These are phyloP conservation scores for Mimas tiliae DNA, from an alignment of 2,888 invertebrate genomes.

Conservation along the genomic window DNA sequence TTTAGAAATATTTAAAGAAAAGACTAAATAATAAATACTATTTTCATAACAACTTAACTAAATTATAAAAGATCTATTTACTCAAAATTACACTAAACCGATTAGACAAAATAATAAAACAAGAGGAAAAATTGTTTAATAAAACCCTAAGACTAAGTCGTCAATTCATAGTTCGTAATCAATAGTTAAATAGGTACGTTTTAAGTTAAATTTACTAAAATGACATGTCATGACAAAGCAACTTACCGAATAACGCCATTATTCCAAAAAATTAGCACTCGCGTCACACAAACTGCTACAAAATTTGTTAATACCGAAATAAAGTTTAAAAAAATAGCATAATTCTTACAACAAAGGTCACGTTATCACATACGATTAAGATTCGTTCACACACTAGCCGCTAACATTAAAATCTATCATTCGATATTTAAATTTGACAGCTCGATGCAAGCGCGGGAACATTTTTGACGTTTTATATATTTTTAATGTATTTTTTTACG, in stretches of 20 bases:
- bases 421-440: slow-evolving; percentile 58
- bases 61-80: no score
- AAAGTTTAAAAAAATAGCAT: slow-evolving; percentile 16
- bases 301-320: slow-evolving; percentile 1
- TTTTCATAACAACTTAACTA: no score
- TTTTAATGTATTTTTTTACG: slow-evolving; percentile 45
- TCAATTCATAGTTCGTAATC: neutral
- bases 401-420: slow-evolving; percentile 48
- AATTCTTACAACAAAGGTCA: slow-evolving; percentile 51
- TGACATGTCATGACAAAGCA: slow-evolving; percentile 3
- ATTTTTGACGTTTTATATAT: slow-evolving; percentile 45
- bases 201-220: neutral
- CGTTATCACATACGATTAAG: slow-evolving; percentile 48
- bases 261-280: slow-evolving; percentile 1
- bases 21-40: no score
- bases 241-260: slow-evolving; percentile 3
- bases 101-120: no score
- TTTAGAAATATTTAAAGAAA: no score
- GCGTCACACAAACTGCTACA: neutral
- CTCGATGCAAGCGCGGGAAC: slow-evolving; percentile 34
- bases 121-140: no score
- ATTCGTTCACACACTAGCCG: slow-evolving; percentile 58
- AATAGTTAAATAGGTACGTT: neutral
- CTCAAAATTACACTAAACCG: no score
- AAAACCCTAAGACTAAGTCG: no score